Percentiles rank a stretch among this genome's conserved stretches.
Evolutionary conservation across 1,140 invertebrate species (phyloP).

Genomic region (Tyrophagus putrescentiae): DNA sequence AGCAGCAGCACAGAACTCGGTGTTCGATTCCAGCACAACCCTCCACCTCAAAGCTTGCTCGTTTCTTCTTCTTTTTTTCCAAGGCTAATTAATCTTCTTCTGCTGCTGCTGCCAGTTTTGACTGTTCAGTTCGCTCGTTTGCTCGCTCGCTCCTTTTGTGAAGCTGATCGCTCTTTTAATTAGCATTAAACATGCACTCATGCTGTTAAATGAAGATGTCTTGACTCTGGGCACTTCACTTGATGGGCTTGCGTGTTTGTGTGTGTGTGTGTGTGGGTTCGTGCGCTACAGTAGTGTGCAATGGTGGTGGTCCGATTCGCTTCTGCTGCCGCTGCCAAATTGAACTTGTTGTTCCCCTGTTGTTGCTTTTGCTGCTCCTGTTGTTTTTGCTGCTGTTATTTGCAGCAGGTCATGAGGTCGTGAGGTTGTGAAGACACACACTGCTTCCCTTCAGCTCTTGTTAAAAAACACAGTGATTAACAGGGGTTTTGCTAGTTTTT

Average conservation of each 20-base stretch:
- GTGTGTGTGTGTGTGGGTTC: constrained; percentile 11
- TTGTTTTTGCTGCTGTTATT: neutral
- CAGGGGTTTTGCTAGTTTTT: neutral
- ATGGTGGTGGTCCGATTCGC: too few relatives aligned
- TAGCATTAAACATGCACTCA: constrained; percentile 19
- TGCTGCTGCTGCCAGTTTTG: neutral
- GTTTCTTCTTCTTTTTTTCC: neutral
- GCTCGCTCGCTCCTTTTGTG: too few relatives aligned
- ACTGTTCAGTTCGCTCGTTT: too few relatives aligned
- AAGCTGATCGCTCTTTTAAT: constrained; percentile 6
- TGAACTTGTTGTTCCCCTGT: too few relatives aligned
- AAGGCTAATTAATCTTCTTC: constrained; percentile 8
- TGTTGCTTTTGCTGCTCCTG: neutral
- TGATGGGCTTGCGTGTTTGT: constrained; percentile 6
- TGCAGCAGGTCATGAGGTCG: neutral
- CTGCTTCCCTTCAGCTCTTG: too few relatives aligned
- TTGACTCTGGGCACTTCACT: too few relatives aligned
- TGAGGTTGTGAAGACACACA: too few relatives aligned
- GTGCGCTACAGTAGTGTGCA: too few relatives aligned
- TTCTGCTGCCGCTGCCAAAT: too few relatives aligned
- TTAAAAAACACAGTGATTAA: neutral
- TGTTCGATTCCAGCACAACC: too few relatives aligned
- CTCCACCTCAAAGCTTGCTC: too few relatives aligned
- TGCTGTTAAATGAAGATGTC: constrained; percentile 16
- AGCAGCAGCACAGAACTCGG: too few relatives aligned